Conservation (phyloP, 2,113 vertebrate genomes). For the Scartelaos histophorus region DNA sequence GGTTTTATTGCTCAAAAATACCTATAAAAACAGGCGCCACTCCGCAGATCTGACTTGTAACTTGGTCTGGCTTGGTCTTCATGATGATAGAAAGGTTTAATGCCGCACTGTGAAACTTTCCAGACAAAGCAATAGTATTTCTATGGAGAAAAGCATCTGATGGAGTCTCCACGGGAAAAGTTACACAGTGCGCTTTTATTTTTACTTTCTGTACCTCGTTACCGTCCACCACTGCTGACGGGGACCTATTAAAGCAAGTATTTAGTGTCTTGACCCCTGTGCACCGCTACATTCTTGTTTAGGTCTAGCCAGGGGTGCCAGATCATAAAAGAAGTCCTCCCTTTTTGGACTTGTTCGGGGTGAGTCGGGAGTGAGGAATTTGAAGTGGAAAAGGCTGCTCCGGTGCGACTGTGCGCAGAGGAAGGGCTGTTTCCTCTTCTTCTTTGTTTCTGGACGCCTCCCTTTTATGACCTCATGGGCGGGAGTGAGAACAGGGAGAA, state of each 20-base stretch:
- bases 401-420: constrained; percentile 53
- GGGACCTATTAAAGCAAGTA: constrained; percentile 28
- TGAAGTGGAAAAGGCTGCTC: constrained; percentile 32
- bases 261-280: constrained; percentile 41
- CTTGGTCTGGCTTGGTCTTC: no score
- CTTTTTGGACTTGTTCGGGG: constrained; percentile 18
- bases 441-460: constrained; percentile 53
- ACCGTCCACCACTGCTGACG: background rate
- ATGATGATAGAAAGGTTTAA: no score
- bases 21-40: no score
- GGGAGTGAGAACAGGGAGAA: constrained; percentile 19
- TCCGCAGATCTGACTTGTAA: no score
- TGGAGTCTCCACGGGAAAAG: no score
- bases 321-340: constrained; percentile 23
- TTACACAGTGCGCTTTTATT: no score
- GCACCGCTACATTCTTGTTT: constrained; percentile 39
- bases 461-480: constrained; percentile 53
- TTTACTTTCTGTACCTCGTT: no score
- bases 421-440: constrained; percentile 61
- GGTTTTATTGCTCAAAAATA: no score
- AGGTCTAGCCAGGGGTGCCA: constrained; percentile 25
- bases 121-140: no score
- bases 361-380: constrained; percentile 43
- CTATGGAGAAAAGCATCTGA: no score
- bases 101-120: no score